These are phyloP conservation scores for Habrosyne pyritoides DNA, from an alignment of 2,888 invertebrate species.

Conservation along the genomic window DNA sequence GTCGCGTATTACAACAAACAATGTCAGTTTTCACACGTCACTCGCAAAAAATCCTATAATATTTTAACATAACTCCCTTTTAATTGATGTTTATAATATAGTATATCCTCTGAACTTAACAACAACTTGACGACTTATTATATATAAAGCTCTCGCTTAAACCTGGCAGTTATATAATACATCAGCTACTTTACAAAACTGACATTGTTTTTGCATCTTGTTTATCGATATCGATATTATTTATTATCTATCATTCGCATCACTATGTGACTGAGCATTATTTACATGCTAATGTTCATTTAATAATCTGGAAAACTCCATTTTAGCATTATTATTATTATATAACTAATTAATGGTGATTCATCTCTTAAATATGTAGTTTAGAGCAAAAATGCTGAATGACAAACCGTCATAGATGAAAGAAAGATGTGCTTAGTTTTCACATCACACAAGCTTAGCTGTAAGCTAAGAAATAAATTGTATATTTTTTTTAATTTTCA, in stretches of 20 bases:
- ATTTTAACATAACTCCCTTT: too few species aligned
- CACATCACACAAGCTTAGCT: slow-evolving; percentile 48
- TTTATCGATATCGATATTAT: slow-evolving; percentile 22
- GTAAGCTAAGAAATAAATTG: slow-evolving; percentile 23
- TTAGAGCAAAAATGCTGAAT: slow-evolving; percentile 60
- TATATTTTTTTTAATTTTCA: slow-evolving; percentile 20
- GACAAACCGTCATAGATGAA: slow-evolving; percentile 51
- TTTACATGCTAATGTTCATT: slow-evolving; percentile 55
- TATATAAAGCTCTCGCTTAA: too few species aligned
- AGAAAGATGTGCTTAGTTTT: slow-evolving; percentile 61
- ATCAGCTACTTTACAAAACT: background rate
- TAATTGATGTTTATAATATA: background rate
- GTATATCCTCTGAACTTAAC: too few species aligned
- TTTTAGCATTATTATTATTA: slow-evolving; percentile 22
- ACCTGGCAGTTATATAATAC: background rate
- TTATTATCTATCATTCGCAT: slow-evolving; percentile 32
- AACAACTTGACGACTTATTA: too few species aligned
- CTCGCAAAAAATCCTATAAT: background rate
- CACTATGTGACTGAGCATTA: slow-evolving; percentile 61
- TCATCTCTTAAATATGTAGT: slow-evolving; percentile 19
- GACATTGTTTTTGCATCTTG: slow-evolving; percentile 2
- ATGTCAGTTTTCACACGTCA: background rate
- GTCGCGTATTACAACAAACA: background rate
- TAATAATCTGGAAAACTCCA: slow-evolving; percentile 44
- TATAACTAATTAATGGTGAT: slow-evolving; percentile 14